Evolutionary conservation across 2,888 invertebrate genomes (phyloP), one percentile per base, ranked within the genome.

Genomic region (Enchytraeus crypticus): DNA sequence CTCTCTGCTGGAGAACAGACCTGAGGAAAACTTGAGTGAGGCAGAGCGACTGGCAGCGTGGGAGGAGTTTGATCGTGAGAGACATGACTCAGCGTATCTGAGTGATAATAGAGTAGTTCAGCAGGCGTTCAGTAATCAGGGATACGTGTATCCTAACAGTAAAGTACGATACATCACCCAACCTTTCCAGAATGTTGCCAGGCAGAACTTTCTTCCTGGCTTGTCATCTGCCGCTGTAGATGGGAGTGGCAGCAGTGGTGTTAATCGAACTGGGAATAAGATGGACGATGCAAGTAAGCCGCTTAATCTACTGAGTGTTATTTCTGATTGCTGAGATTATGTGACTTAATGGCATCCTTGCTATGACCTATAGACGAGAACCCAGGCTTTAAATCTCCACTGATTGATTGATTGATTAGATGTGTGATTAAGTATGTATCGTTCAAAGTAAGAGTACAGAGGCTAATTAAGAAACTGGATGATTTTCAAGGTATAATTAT

Each of bases 21-120:
- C 87, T n/a, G 92, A 90, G 69, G 96, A 97, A 79, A 89, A 88
- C 65, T 82, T 98, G 32, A 88, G 89, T 33, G 95, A 95, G 74
- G 92, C 91, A 69, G 97, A 97, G 77, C 84, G 92, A 38, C 85
- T 92, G 74, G 88, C 89, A 0, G 98, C 97, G 0, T 97, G 97
- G 97, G 87, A 89, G 66, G 97, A 98, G 78, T 98, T 90, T 76
- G 93, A 97, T 81, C 88, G 89, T 70, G 95, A 96, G 66, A 80
- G 77, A 72, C 75, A 80, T 34, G 62, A 59, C 46, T 21, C 58
- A 29, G 55, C 23, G 57, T 30, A 23, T 47, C 34, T 53, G 33
- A 27, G 32, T 53, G 14, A 27, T 8, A n/a, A n/a, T n/a, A n/a
- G n/a, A n/a, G n/a, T n/a, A n/a, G 30, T 11, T 21, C 32, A 11